Evolutionary conservation across 2,797 vertebrate genomes (phyloP), one percentile per base, ranked within the genome.

Genomic region (Pteropus rufus): DNA sequence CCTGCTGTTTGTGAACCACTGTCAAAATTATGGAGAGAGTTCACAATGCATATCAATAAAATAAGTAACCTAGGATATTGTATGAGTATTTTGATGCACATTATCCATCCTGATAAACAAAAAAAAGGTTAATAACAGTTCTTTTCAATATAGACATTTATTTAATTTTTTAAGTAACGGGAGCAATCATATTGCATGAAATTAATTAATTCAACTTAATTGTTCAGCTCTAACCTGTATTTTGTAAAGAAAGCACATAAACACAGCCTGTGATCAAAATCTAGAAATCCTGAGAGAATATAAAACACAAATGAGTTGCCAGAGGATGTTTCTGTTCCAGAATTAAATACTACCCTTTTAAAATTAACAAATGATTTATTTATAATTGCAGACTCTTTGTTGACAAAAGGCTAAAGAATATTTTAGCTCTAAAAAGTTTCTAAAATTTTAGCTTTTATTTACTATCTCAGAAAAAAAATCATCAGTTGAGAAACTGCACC

Each of bases 181-280:
- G 18, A 93, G 67, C 12, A 94, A 95, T 95, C 39, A 80, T 44
- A 7, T 39, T 93, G 60, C 75, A 56, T 93, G 92, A 95, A 96
- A 94, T 93, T 95, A 93, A 96, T 44, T 10, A 97, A 93, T 54
- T 46, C 46, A 46, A 46, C 52, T 76, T 93, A 94, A 95, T 91
- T 67, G 60, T 34, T 93, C 62, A 41, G 85, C 72, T 72, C 29
- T 88, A 67, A 52, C 67, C 80, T 85, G 1, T 65, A n/a, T 81
- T 94, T 93, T 75, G 21, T 54, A 26, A 96, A 75, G 36, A 60
- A 84, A 5, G 10, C 79, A 94, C 69, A 93, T 79, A 65, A 95
- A 87, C 41, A 54, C 2, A 81, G 39, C 1, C 65, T 77, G 8
- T 56, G 73, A 82, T 89, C 54, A 85, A 11, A 82, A 54, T 60